Conservation (phyloP, 2,888 invertebrate species). For the Ichneumoninae sp. region DNA sequence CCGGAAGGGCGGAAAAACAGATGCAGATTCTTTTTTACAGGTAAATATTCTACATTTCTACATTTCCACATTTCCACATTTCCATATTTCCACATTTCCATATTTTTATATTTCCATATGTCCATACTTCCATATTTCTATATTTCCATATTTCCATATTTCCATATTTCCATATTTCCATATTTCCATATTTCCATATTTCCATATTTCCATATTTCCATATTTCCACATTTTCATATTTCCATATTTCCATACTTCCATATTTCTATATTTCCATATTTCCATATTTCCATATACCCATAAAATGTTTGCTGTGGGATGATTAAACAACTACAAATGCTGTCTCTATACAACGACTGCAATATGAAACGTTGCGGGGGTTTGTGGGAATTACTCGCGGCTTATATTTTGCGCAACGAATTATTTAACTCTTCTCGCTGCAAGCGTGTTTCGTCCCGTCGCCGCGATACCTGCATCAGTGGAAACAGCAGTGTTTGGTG, state of each 20-base stretch:
- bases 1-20: neutral
- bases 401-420: slow-evolving; percentile 9
- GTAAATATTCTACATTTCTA: slow-evolving; percentile 16
- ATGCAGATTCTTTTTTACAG: neutral
- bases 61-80: neutral
- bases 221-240: neutral
- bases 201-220: neutral
- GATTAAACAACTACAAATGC: neutral
- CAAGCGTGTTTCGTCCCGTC: neutral
- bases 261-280: neutral
- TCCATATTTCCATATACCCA: neutral
- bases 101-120: neutral
- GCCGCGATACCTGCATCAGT: neutral
- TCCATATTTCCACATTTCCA: no score
- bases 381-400: neutral
- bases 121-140: neutral
- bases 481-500: slow-evolving; percentile 34
- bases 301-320: neutral
- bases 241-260: neutral
- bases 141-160: no score
- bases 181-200: neutral
- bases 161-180: no score
- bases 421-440: slow-evolving; percentile 18
- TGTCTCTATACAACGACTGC: neutral
- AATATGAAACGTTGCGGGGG: neutral